Percentiles rank a stretch among this genome's conserved stretches.
Conservation (phyloP, 2,113 vertebrate species). For the Centropus unirufus region DNA sequence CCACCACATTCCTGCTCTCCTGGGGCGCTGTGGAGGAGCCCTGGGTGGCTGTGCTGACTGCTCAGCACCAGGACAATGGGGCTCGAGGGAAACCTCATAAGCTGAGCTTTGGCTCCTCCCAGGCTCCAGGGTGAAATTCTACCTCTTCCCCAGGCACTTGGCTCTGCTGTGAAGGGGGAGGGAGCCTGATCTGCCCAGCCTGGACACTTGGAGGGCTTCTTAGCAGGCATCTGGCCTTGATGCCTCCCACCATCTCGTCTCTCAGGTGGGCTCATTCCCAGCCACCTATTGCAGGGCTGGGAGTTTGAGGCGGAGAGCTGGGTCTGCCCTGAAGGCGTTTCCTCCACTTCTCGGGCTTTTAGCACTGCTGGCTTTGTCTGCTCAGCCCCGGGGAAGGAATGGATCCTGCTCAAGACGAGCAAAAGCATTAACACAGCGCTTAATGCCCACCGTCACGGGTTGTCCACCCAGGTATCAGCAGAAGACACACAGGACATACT, state of each 20-base stretch:
- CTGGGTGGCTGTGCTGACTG: background rate
- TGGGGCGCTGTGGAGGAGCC: background rate
- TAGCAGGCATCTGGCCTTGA: background rate
- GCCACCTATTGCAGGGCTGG: background rate
- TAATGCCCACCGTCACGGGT: rapidly evolving
- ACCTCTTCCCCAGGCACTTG: background rate
- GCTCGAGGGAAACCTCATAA: background rate
- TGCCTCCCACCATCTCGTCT: background rate
- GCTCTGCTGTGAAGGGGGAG: background rate
- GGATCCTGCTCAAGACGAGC: background rate
- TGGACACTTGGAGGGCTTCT: background rate
- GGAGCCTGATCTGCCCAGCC: background rate
- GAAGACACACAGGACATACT: rapidly evolving
- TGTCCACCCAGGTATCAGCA: background rate
- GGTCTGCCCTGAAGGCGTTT: background rate
- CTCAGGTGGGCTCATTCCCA: background rate
- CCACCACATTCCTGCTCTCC: background rate
- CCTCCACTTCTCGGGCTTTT: background rate
- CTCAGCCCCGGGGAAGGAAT: background rate
- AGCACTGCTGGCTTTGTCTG: background rate
- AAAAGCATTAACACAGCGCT: background rate
- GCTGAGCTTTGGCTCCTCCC: background rate
- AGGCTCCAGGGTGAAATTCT: background rate
- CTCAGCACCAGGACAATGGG: rapidly evolving
- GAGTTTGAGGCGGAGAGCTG: background rate